phyloP scores from a whole-genome alignment of 2,797 vertebrate genomes.

The Cetoscarus ocellatus region DNA sequence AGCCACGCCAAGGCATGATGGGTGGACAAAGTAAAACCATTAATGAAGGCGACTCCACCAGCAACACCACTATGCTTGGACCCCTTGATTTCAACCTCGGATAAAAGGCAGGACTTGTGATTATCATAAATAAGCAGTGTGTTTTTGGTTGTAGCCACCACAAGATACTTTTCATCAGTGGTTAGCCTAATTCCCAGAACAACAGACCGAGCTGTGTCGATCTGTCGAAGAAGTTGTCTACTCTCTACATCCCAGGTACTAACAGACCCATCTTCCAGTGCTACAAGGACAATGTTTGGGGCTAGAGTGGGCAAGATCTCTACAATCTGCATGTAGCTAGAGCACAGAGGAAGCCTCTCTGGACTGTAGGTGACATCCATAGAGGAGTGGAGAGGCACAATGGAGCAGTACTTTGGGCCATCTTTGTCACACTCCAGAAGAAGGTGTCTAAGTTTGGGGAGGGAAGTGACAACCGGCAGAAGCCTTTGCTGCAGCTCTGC shows the following conservation, averaged over 20 bases:
- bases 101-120: slow-evolving; percentile 96
- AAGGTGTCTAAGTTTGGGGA: slow-evolving; percentile 97
- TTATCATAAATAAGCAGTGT: slow-evolving; percentile 98
- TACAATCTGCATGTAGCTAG: slow-evolving; percentile 96
- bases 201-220: slow-evolving; percentile 95
- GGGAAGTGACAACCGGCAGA: slow-evolving; percentile 95
- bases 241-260: slow-evolving; percentile 98
- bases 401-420: slow-evolving; percentile 98
- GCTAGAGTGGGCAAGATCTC: slow-evolving; percentile 96
- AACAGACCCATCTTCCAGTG: slow-evolving; percentile 96
- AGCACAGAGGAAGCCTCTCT: slow-evolving; percentile 93
- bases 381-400: slow-evolving; percentile 97
- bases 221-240: slow-evolving; percentile 93
- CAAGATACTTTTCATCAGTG: slow-evolving; percentile 95
- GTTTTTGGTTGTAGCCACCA: slow-evolving; percentile 98
- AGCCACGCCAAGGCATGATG: slow-evolving; percentile 98
- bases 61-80: slow-evolving; percentile 92
- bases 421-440: slow-evolving; percentile 99
- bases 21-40: slow-evolving; percentile 95
- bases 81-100: slow-evolving; percentile 98
- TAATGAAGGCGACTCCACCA: slow-evolving; percentile 93
- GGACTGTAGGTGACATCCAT: slow-evolving; percentile 98
- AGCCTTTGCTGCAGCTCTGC: slow-evolving; percentile 98
- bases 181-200: slow-evolving; percentile 96
- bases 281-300: slow-evolving; percentile 93